Percentiles rank a stretch among this genome's conserved stretches.
Evolutionary conservation across 2,888 invertebrate species (phyloP).

Genomic region (Lycophotia porphyrea): DNA sequence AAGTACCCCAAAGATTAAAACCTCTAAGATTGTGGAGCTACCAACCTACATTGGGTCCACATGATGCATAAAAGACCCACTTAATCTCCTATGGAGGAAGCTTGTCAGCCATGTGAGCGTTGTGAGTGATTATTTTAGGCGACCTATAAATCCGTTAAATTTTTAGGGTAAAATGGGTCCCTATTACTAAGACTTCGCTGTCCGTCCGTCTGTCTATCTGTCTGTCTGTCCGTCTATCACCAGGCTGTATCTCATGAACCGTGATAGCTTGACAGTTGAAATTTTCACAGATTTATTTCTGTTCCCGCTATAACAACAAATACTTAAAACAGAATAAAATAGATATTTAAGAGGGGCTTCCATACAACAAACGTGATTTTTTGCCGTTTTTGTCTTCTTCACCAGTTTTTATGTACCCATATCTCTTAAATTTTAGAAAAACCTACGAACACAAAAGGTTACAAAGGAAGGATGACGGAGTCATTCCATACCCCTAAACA

Average conservation of each 20-base stretch:
- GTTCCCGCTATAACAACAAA: too few relatives aligned
- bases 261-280: too few relatives aligned
- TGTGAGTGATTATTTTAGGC: not conserved
- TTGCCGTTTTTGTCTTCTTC: too few relatives aligned
- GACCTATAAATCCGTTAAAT: not conserved
- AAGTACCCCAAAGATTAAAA: not conserved
- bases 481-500: constrained; percentile 4
- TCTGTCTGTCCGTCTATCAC: too few relatives aligned
- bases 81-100: not conserved
- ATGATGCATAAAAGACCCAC: not conserved
- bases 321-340: too few relatives aligned
- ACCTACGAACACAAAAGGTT: not conserved
- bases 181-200: too few relatives aligned
- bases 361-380: too few relatives aligned
- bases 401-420: not conserved
- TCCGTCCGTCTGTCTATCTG: too few relatives aligned
- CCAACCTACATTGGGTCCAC: not conserved
- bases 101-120: not conserved
- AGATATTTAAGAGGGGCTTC: too few relatives aligned
- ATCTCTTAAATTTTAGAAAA: not conserved
- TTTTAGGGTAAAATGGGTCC: too few relatives aligned
- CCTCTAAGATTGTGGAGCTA: not conserved
- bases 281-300: too few relatives aligned
- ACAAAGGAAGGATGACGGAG: not conserved
- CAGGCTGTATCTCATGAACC: too few relatives aligned